Conservation (phyloP, 2,888 invertebrate species). For the Atherix ibis region DNA sequence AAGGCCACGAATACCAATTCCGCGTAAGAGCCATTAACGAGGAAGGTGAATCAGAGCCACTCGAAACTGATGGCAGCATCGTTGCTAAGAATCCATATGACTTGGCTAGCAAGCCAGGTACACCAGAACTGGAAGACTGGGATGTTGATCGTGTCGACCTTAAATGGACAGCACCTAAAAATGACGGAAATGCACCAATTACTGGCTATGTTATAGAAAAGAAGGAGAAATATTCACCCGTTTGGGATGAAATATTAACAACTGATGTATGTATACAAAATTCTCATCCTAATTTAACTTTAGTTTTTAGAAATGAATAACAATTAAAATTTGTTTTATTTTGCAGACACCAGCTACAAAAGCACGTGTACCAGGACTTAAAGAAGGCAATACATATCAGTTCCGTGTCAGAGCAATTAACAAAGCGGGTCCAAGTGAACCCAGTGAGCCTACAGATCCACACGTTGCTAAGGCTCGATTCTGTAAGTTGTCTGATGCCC, state of each 20-base stretch:
- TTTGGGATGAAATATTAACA: slow-evolving; percentile 73
- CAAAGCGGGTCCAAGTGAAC: slow-evolving; percentile 85
- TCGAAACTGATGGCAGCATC: slow-evolving; percentile 77
- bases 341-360: slow-evolving; percentile 54
- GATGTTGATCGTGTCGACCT: slow-evolving; percentile 80
- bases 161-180: slow-evolving; percentile 84
- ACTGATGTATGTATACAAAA: slow-evolving; percentile 46
- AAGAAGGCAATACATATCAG: slow-evolving; percentile 85
- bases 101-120: slow-evolving; percentile 71
- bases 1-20: slow-evolving; percentile 88
- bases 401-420: slow-evolving; percentile 91
- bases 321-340: no score
- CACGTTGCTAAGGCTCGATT: slow-evolving; percentile 76
- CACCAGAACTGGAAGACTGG: slow-evolving; percentile 76
- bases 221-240: slow-evolving; percentile 67
- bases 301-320: no score
- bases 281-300: no score
- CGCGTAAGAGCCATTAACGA: slow-evolving; percentile 87
- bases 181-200: slow-evolving; percentile 93
- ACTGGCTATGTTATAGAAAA: slow-evolving; percentile 94
- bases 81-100: slow-evolving; percentile 95
- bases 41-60: slow-evolving; percentile 85
- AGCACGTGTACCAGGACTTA: slow-evolving; percentile 69
- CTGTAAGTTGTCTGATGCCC: slow-evolving; percentile 40
- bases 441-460: slow-evolving; percentile 75